A percentile compares a stretch with the other conserved stretches of the same genome.
phyloP scores from a whole-genome alignment of 2,797 vertebrate genomes.

The Macroramphosus scolopax region DNA sequence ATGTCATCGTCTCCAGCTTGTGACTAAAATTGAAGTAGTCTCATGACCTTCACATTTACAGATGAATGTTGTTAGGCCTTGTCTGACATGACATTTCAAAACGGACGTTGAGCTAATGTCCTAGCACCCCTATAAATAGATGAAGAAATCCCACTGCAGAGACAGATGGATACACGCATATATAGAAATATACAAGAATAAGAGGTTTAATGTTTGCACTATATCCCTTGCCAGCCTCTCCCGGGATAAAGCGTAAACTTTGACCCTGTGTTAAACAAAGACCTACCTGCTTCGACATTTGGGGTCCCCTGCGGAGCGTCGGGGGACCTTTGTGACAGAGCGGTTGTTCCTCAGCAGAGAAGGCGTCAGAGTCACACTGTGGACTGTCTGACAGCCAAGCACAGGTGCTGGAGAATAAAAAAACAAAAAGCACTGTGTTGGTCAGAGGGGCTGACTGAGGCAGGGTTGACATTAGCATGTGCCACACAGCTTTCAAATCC shows the following conservation, averaged over 20 bases:
- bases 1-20: constrained; percentile 32
- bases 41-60: constrained; percentile 61
- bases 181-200: no score
- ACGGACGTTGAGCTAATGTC: constrained; percentile 57
- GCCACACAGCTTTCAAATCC: constrained; percentile 35
- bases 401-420: constrained; percentile 71
- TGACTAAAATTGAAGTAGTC: constrained; percentile 25
- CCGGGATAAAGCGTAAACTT: constrained; percentile 21
- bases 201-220: constrained; percentile 21
- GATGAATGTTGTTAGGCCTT: constrained; percentile 45
- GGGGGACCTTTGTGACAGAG: constrained; percentile 60
- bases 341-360: constrained; percentile 56
- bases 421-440: constrained; percentile 66
- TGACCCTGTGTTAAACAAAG: constrained; percentile 27
- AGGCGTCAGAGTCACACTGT: constrained; percentile 43
- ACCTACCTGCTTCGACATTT: constrained; percentile 65
- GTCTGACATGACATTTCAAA: constrained; percentile 65
- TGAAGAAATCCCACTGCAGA: constrained; percentile 28
- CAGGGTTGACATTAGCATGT: constrained; percentile 33
- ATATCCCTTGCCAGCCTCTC: background rate
- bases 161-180: constrained; percentile 42
- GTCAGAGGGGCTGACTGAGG: constrained; percentile 42
- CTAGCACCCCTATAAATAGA: constrained; percentile 69
- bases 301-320: constrained; percentile 29
- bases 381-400: constrained; percentile 61